phyloP scores from a whole-genome alignment of 2,113 vertebrate genomes.

The Diadophis punctatus region DNA sequence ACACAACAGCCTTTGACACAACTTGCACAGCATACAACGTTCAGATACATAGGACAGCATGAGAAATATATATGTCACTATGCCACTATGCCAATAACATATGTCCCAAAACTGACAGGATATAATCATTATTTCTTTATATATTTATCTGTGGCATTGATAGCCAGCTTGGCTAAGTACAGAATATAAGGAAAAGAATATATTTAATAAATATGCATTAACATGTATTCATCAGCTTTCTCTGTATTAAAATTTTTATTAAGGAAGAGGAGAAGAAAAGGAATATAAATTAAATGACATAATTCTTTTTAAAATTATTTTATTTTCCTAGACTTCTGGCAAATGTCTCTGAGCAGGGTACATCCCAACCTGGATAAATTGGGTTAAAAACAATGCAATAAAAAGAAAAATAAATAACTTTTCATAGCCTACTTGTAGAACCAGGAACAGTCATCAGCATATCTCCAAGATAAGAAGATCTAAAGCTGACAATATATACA shows the following conservation, averaged over 20 bases:
- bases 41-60: background rate
- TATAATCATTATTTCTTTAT: background rate
- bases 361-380: background rate
- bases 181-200: background rate
- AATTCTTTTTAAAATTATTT: background rate
- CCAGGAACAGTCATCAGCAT: background rate
- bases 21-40: background rate
- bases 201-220: background rate
- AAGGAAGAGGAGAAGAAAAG: background rate
- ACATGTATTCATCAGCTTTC: background rate
- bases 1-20: background rate
- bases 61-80: background rate
- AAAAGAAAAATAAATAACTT: background rate
- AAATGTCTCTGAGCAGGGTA: background rate
- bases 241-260: background rate
- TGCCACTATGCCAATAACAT: background rate
- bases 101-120: background rate
- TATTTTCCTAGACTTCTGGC: background rate
- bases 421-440: background rate
- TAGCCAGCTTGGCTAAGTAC: background rate
- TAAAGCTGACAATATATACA: background rate
- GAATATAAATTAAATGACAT: background rate
- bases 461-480: background rate
- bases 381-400: background rate
- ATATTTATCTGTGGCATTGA: background rate